Evolutionary conservation across 1,140 invertebrate species (phyloP).

Genomic region (Drosophila pseudoobscura): DNA sequence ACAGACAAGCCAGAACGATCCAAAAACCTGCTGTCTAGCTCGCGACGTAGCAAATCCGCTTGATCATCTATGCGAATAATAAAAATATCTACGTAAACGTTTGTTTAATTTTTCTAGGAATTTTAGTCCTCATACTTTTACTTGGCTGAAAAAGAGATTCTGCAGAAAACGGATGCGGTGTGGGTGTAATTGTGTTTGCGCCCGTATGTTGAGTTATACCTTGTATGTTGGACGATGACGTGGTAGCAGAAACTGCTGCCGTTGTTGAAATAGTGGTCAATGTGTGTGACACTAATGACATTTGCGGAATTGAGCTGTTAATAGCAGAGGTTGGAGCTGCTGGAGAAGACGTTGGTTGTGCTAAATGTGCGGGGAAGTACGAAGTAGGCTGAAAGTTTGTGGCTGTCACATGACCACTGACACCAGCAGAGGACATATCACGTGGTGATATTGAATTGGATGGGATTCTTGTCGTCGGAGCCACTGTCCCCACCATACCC

Average conservation of each 20-base stretch:
- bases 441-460: slow-evolving; percentile 69
- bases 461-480: slow-evolving; percentile 24
- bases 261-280: slow-evolving; percentile 43
- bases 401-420: slow-evolving; percentile 32
- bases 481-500: slow-evolving; percentile 25
- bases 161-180: slow-evolving; percentile 90
- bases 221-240: slow-evolving; percentile 44
- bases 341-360: slow-evolving; percentile 84
- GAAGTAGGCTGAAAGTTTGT: slow-evolving; percentile 61
- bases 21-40: slow-evolving; percentile 95
- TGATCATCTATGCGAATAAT: slow-evolving; percentile 85
- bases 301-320: slow-evolving; percentile 27
- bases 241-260: slow-evolving; percentile 43
- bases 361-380: slow-evolving; percentile 62
- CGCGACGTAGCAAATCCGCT: slow-evolving; percentile 93
- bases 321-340: slow-evolving; percentile 30
- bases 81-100: background rate
- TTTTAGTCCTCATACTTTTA: slow-evolving; percentile 84
- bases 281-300: slow-evolving; percentile 41
- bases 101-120: background rate
- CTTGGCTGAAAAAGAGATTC: slow-evolving; percentile 94
- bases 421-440: slow-evolving; percentile 42
- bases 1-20: slow-evolving; percentile 83
- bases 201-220: slow-evolving; percentile 27
- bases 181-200: slow-evolving; percentile 78